phyloP scores from a whole-genome alignment of 2,113 vertebrate species.

The Pseudois nayaur region DNA sequence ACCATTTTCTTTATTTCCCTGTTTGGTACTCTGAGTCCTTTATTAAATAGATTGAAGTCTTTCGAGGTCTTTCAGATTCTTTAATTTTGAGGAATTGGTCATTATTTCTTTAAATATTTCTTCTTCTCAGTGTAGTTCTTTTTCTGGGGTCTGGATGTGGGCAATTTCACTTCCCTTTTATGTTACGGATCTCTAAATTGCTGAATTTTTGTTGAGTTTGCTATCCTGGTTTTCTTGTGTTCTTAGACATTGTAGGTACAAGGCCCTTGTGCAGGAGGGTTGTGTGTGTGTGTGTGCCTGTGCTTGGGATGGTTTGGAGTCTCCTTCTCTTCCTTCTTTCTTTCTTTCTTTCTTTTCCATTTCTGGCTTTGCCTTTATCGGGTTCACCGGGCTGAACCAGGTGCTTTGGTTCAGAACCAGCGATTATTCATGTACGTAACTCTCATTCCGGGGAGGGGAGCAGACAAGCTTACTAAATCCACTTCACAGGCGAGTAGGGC shows the following conservation, averaged over 20 bases:
- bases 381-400: background rate
- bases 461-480: background rate
- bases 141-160: background rate
- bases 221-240: background rate
- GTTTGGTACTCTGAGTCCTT: background rate
- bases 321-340: background rate
- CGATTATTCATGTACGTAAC: background rate
- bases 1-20: background rate
- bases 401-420: background rate
- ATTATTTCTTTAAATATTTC: background rate
- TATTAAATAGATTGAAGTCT: background rate
- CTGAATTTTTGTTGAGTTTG: background rate
- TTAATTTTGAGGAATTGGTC: background rate
- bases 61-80: background rate
- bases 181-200: background rate
- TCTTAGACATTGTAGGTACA: background rate
- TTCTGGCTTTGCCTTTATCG: background rate
- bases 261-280: background rate
- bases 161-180: background rate
- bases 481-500: background rate
- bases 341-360: background rate
- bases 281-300: too few relatives aligned
- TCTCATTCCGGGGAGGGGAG: background rate
- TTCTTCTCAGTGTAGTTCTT: background rate
- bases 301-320: background rate